Base-by-base conservation (phyloP, 2,888 invertebrate species). In the Melangyna quadrimaculata region DNA sequence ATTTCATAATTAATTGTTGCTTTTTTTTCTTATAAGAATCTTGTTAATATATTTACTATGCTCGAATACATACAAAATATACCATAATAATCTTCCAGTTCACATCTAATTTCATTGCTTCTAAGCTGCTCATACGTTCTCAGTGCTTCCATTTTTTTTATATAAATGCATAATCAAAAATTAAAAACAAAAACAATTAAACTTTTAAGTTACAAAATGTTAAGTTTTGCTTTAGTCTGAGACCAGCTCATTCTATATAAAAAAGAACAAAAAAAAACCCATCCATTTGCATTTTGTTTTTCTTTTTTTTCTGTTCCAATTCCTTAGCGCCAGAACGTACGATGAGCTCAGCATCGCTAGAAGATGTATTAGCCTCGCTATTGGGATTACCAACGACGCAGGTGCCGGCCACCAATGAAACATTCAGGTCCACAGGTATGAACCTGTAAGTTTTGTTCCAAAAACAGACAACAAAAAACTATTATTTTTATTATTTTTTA, bases 311-410 rank as follows among this genome's bases (percentile, higher is more conserved):
- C 69, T 57, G 79, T 78, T 87, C 74, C 74, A 75, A 83, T 83
- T 87, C 87, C 87, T 88, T 90, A 90, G 91, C 90, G 90, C 93
- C 94, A 89, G 93, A 94, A 90, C 93, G 94, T 91, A 95, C 95
- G 88, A 95, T 96, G 90, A 95, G 96, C 90, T 96, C 96, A 89
- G 96, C 97, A 82, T 98, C 98, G 88, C 94, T 98, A 91, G 98
- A 98, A 94, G 98, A 98, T 94, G 98, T 98, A 88, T 94, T 98
- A 93, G 97, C 98, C 93, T 97, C 97, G 88, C 95, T 98, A 89
- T 95, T 98, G 93, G 97, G 97, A 91, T 94, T 97, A 91, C 96
- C 97, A 90, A 94, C 96, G 88, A 88, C 88, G 70, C 80, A 86
- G 77, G 86, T 81, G 81, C 55, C 81, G 81, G 63, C 89, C 82